These are phyloP conservation scores for Melolontha melolontha DNA, from an alignment of 2,888 invertebrate genomes.

Conservation along the genomic window DNA sequence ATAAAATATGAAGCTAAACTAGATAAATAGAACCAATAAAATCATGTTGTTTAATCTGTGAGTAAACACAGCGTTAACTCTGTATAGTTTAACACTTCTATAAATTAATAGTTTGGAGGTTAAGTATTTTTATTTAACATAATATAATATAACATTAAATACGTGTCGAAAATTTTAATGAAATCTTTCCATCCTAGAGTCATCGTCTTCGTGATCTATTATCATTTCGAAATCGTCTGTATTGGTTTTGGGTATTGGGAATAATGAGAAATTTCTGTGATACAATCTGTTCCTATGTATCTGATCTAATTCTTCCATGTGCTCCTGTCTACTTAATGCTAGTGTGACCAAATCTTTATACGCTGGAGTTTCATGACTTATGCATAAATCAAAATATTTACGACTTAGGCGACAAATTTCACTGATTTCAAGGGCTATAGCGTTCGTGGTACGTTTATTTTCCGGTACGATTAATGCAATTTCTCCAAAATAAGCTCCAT, in stretches of 20 bases:
- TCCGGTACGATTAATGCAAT: constrained; percentile 70
- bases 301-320: constrained; percentile 24
- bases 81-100: no score
- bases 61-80: no score
- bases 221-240: not conserved
- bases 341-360: constrained; percentile 16
- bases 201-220: not conserved
- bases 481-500: constrained; percentile 75
- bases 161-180: no score
- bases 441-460: constrained; percentile 69
- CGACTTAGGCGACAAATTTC: constrained; percentile 71
- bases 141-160: no score
- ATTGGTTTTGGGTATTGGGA: no score
- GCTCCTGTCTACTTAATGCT: constrained; percentile 16
- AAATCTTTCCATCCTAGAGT: not conserved
- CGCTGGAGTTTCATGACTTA: constrained; percentile 3
- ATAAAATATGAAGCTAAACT: no score
- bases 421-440: constrained; percentile 72
- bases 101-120: no score
- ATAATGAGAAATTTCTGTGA: not conserved
- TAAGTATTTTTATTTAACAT: no score
- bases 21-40: no score
- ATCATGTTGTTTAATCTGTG: no score
- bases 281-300: constrained; percentile 8
- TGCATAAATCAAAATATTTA: constrained; percentile 27